Base-by-base conservation (phyloP, 2,888 invertebrate species). In the Synergus japonicus region DNA sequence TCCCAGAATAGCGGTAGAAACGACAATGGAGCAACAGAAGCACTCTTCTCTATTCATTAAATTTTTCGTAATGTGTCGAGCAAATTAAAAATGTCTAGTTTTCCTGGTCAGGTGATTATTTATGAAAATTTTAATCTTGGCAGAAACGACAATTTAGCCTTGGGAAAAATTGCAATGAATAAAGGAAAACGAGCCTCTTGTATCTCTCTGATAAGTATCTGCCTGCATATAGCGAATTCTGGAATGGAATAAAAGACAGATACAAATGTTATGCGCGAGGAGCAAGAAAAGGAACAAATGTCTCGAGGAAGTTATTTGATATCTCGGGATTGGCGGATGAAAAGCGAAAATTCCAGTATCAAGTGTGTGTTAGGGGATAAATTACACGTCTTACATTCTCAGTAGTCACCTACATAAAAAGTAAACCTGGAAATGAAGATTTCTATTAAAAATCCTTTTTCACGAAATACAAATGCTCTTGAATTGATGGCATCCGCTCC, bases 231-330 rank as follows among this genome's bases (percentile, higher is more conserved):
- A 83, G 81, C 80, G 87, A 85, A 86, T 85, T 84, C 83, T 64
- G 77, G 78, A 81, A 78, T 83, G 79, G 83, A 82, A 84, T 76
- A 79, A 77, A 79, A 82, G 88, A 88, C 88, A 86, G 86, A 86
- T 88, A 89, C 87, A 89, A 89, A 88, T 88, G 88, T 85, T 84
- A 65, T 81, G 65, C 79, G 86, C 86, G 85, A 88, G 87, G 86
- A 89, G 86, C 84, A 85, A 88, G 84, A 83, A 54, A 73, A 86
- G 84, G 85, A 85, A 85, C 81, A 83, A 85, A 86, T 85, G 86
- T 86, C 86, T 86, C 88, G 85, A 64, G 88, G 86, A 88, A 86
- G 84, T 89, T 89, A 87, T 90, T 89, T 89, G 87, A 89, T 88
- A 88, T 87, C 85, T 85, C 86, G 73, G 82, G 85, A 88, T 87